Conservation (phyloP, 2,797 vertebrate species). For the Anolis apletophallus region DNA sequence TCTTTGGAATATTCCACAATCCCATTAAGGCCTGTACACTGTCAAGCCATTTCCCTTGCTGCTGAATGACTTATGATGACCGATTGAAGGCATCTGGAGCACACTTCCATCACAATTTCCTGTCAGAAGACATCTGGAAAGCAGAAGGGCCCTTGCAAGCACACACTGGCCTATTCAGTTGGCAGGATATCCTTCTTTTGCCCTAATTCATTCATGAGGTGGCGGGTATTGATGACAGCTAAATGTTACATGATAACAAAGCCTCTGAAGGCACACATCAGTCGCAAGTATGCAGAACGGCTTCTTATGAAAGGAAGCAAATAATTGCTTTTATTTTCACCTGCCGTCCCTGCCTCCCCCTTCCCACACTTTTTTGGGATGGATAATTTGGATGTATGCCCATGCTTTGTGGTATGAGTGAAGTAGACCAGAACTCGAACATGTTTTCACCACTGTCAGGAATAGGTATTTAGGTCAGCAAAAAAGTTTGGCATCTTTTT, state of each 20-base stretch:
- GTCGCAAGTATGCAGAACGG: slow-evolving; percentile 22
- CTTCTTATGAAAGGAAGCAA: slow-evolving; percentile 34
- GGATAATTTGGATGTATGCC: background rate
- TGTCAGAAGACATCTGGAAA: slow-evolving; percentile 79
- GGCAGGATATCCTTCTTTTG: slow-evolving; percentile 25
- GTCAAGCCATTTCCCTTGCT: slow-evolving; percentile 62
- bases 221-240: slow-evolving; percentile 20
- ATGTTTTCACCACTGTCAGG: background rate
- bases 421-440: background rate
- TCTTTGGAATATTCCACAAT: slow-evolving; percentile 37
- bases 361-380: background rate
- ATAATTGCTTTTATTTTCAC: background rate
- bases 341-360: background rate
- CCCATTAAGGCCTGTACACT: slow-evolving; percentile 39
- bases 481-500: background rate
- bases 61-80: slow-evolving; percentile 61
- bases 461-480: background rate
- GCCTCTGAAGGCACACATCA: background rate
- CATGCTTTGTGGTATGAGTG: background rate
- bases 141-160: slow-evolving; percentile 73
- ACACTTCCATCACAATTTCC: slow-evolving; percentile 77
- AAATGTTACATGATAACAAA: slow-evolving; percentile 23
- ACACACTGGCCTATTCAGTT: slow-evolving; percentile 74
- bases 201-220: background rate
- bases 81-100: slow-evolving; percentile 81